Evolutionary conservation across 1,140 invertebrate genomes (phyloP), one percentile per base, ranked within the genome.

Genomic region (Anadara kagoshimensis): DNA sequence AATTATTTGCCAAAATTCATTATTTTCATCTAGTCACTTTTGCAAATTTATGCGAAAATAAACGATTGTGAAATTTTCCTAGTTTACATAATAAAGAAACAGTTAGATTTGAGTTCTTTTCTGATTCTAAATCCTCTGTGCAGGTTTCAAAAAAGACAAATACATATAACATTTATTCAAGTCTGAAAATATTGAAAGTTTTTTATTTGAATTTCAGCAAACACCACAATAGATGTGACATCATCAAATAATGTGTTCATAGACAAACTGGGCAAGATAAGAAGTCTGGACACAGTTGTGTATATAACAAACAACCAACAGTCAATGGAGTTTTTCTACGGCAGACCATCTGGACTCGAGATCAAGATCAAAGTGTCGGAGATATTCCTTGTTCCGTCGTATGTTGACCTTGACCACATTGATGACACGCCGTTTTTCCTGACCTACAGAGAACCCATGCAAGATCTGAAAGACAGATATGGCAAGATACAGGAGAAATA

Each of bases 261-360:
- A 66, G 83, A 85, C 68, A 73, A 78, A 24, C 62, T 85, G 20
- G 58, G 68, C 18, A 68, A 76, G 56, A 78, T 83, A 64, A 76
- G 78, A 26, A 78, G 79, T n/a, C 57, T 82, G 64, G 78, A 83
- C 18, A 78, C 72, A 10, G 65, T 76, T 2, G 79, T 85, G 69
- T 83, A 81, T 47, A 67, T 83, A 12, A 80, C 82, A 44, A 83
- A 84, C 77, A 84, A 85, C 68, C 82, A 83, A 69, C 85, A 86
- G 68, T 47, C 71, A 8, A 69, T 79, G 53, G 78, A 83, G 75
- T 85, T 85, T 53, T 79, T 78, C 20, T 85, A 83, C 77, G 69
- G 74, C 54, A 76, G 85, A 7, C 12, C 41, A 11, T 83, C 86
- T 1, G 82, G 84, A 0, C 59, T 85, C n/a, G 69, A 80, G 49